Conservation (phyloP, 2,888 invertebrate genomes). For the Abrostola triplasia region DNA sequence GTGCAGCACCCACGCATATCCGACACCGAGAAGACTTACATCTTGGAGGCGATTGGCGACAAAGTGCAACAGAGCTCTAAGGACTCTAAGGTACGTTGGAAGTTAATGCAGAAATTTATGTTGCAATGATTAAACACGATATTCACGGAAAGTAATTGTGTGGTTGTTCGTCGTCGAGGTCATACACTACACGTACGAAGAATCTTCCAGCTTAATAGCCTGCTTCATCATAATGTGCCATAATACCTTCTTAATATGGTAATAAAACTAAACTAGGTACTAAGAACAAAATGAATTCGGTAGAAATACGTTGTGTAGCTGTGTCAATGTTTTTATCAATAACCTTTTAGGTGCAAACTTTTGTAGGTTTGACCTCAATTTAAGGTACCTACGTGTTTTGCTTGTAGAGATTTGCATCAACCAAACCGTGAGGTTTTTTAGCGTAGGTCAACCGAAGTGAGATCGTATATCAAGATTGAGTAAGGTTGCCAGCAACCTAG, state of each 20-base stretch:
- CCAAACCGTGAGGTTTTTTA: slow-evolving; percentile 39
- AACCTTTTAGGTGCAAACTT: slow-evolving; percentile 11
- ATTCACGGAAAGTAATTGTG: slow-evolving; percentile 17
- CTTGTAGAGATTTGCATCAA: slow-evolving; percentile 4
- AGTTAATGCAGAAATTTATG: not conserved
- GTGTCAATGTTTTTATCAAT: slow-evolving; percentile 1
- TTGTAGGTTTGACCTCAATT: slow-evolving; percentile 37
- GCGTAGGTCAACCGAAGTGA: slow-evolving; percentile 14
- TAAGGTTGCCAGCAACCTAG: slow-evolving; percentile 9
- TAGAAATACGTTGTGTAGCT: not conserved
- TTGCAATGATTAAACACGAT: slow-evolving; percentile 8
- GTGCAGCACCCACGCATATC: slow-evolving; percentile 89
- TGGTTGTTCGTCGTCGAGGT: slow-evolving; percentile 14
- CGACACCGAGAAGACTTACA: slow-evolving; percentile 89
- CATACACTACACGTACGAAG: not conserved
- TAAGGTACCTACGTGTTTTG: slow-evolving; percentile 24
- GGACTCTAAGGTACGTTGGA: slow-evolving; percentile 69
- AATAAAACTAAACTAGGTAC: not conserved
- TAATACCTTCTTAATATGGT: slow-evolving; percentile 7
- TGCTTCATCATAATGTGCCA: not conserved
- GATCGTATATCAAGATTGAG: slow-evolving; percentile 20
- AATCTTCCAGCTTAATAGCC: slow-evolving; percentile 1
- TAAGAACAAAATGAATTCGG: too few species aligned
- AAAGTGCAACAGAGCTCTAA: slow-evolving; percentile 83
- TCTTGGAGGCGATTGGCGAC: slow-evolving; percentile 89